A percentile compares a stretch with the other conserved stretches of the same genome.
Evolutionary conservation across 2,113 vertebrate genomes (phyloP).

Genomic region (Illadopsis cleaveri): DNA sequence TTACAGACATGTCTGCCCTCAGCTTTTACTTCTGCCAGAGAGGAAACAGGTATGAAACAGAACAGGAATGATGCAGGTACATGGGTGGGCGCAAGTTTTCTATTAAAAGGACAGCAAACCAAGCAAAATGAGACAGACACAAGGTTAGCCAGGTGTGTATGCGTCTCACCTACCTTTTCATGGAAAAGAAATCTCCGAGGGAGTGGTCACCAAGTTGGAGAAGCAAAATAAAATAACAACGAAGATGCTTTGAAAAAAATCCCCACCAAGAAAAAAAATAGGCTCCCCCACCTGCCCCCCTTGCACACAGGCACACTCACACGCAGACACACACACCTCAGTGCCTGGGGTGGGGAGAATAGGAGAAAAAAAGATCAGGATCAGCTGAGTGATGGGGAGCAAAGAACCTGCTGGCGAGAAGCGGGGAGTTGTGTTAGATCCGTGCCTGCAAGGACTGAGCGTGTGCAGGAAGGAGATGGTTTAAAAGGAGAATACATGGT

Average conservation of each 20-base stretch:
- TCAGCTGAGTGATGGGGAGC: constrained; percentile 69
- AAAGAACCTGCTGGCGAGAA: constrained; percentile 58
- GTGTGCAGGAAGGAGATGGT: constrained; percentile 59
- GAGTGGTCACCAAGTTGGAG: constrained; percentile 62
- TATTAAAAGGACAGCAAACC: constrained; percentile 13
- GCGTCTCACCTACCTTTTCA: constrained; percentile 70
- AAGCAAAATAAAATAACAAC: constrained; percentile 58
- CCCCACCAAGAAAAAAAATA: not conserved
- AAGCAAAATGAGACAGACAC: not conserved
- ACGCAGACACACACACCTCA: constrained; percentile 19
- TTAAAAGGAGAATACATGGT: constrained; percentile 65
- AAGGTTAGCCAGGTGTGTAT: constrained; percentile 47
- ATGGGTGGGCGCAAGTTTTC: not conserved
- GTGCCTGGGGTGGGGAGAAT: not conserved
- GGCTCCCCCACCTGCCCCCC: not conserved
- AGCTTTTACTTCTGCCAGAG: constrained; percentile 12
- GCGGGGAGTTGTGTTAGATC: constrained; percentile 61
- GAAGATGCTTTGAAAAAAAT: constrained; percentile 29
- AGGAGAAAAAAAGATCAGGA: constrained; percentile 55
- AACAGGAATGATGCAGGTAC: constrained; percentile 29
- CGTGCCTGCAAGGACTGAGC: constrained; percentile 57
- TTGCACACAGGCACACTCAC: constrained; percentile 16
- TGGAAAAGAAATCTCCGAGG: constrained; percentile 68
- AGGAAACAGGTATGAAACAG: constrained; percentile 49
- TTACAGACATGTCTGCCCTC: constrained; percentile 41